Evolutionary conservation across 2,888 invertebrate genomes (phyloP).

Genomic region (Listrodromus nycthemerus): DNA sequence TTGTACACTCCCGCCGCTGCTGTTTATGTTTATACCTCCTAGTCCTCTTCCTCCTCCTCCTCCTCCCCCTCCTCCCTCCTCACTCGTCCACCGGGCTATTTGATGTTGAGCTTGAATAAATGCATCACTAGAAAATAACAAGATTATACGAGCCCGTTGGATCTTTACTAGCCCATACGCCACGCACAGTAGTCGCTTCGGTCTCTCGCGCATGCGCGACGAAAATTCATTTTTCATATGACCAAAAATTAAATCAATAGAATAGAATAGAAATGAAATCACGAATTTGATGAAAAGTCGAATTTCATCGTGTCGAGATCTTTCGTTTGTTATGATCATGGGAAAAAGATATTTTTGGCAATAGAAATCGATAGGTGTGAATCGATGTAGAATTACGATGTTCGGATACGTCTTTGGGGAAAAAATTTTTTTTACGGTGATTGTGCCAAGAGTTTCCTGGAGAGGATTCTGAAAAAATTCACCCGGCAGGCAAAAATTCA

Average conservation of each 20-base stretch:
- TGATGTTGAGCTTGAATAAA: conserved; percentile 99
- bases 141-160: conserved; percentile 81
- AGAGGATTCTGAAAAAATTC: too few relatives aligned
- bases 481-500: too few relatives aligned
- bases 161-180: conserved; percentile 54
- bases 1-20: conserved; percentile 70
- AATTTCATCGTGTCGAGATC: background rate
- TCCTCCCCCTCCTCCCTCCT: conserved; percentile 86
- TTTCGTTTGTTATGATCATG: too few relatives aligned
- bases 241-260: background rate
- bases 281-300: background rate
- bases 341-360: too few relatives aligned
- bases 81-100: conserved; percentile 98
- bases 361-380: too few relatives aligned
- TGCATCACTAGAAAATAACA: conserved; percentile 98
- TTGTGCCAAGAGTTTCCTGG: too few relatives aligned
- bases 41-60: conserved; percentile 43
- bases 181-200: conserved; percentile 10
- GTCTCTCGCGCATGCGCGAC: background rate
- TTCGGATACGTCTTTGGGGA: too few relatives aligned
- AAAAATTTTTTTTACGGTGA: too few relatives aligned
- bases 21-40: conserved; percentile 4
- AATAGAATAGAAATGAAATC: background rate
- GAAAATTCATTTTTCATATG: too few relatives aligned
- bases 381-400: too few relatives aligned